phyloP scores from a whole-genome alignment of 2,113 vertebrate species.

The Atlantisia rogersi region DNA sequence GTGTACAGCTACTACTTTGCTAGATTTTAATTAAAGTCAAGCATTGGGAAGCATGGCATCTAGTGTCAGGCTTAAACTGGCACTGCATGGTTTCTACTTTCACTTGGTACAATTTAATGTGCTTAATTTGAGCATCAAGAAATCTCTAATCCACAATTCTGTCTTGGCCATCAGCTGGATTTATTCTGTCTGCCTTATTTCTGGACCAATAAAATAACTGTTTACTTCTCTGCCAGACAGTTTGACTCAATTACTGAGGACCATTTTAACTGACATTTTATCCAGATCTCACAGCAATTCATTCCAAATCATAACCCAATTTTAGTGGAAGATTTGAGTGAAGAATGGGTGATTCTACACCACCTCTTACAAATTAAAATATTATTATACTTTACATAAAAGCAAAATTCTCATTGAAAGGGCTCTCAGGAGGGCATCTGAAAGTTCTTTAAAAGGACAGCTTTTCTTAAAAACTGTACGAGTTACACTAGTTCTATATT shows the following conservation, averaged over 20 bases:
- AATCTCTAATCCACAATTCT: background rate
- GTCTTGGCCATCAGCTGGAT: background rate
- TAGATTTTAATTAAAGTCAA: background rate
- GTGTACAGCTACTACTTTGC: background rate
- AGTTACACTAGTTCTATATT: background rate
- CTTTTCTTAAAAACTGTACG: background rate
- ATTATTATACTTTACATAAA: accelerated
- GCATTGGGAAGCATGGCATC: background rate
- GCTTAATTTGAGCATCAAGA: background rate
- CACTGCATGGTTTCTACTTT: background rate
- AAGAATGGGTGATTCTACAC: background rate
- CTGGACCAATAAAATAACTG: background rate
- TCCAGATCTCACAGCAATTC: background rate
- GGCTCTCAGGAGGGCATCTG: background rate
- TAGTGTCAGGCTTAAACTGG: background rate
- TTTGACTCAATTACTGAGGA: background rate
- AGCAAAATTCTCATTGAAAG: background rate
- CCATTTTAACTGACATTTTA: background rate
- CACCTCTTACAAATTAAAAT: background rate
- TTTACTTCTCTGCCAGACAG: background rate
- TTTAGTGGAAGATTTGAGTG: background rate
- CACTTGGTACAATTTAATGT: background rate
- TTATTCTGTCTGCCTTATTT: background rate
- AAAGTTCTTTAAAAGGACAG: background rate
- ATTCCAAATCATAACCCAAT: background rate